Conservation (phyloP, 2,888 invertebrate genomes). For the Hyppa rectilinea region DNA sequence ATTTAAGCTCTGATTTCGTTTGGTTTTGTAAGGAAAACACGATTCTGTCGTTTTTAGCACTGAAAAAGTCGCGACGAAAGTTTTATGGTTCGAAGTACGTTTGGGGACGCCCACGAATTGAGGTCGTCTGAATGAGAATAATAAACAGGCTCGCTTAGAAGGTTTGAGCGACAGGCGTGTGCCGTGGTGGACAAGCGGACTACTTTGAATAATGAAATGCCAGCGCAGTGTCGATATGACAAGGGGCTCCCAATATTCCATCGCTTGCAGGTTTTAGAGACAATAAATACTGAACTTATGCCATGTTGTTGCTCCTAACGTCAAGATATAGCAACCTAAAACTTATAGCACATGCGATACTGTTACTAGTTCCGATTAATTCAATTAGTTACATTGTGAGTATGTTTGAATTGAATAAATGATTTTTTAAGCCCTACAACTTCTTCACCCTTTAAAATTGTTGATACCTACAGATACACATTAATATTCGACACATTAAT, state of each 20-base stretch:
- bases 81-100: conserved; percentile 2
- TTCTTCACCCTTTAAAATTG: no score
- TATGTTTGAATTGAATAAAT: no score
- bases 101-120: neutral
- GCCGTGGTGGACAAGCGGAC: neutral
- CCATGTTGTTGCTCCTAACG: no score
- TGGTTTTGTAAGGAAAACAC: conserved; percentile 17
- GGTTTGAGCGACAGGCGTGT: neutral
- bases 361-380: neutral
- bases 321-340: neutral
- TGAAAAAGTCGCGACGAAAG: conserved; percentile 11
- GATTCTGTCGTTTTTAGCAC: conserved; percentile 4
- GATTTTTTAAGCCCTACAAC: no score
- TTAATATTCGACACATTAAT: no score
- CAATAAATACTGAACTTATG: neutral
- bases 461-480: no score
- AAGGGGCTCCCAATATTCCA: neutral
- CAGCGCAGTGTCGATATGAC: neutral
- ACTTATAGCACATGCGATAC: neutral
- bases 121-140: conserved; percentile 5
- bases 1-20: conserved; percentile 16
- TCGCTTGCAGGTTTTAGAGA: neutral
- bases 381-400: neutral
- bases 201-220: conserved; percentile 8
- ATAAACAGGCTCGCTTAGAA: conserved; percentile 10